Evolutionary conservation across 2,888 invertebrate species (phyloP).

Genomic region (Andrena flavipes): DNA sequence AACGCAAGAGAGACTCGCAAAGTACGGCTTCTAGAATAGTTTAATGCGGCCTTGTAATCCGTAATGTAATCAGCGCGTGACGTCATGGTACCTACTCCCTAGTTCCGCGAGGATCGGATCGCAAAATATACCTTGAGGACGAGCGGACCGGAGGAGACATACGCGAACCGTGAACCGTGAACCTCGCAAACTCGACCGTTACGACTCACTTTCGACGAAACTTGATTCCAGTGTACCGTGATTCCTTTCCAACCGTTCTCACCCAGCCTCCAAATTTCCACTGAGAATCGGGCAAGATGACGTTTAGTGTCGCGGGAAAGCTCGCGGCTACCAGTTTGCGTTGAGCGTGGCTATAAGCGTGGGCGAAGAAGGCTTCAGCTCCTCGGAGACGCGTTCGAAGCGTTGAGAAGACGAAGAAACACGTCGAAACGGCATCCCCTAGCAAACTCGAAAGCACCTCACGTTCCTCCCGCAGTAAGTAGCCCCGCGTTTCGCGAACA

Average conservation of each 20-base stretch:
- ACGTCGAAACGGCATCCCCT: neutral
- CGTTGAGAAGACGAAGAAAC: neutral
- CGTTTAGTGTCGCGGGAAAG: neutral
- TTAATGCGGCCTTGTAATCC: constrained; percentile 68
- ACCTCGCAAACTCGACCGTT: neutral
- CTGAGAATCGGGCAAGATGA: neutral
- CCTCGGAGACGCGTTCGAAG: neutral
- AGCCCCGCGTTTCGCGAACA: neutral
- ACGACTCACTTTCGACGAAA: neutral
- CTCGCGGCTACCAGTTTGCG: neutral
- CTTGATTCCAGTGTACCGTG: neutral
- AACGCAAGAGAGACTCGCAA: constrained; percentile 30
- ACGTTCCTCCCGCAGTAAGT: neutral
- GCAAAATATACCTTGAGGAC: constrained; percentile 47
- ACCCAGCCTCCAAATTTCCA: neutral
- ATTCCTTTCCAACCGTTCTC: neutral
- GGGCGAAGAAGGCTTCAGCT: neutral
- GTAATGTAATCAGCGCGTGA: constrained; percentile 68
- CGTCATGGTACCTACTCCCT: constrained; percentile 55
- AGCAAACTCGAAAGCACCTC: neutral
- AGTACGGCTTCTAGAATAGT: constrained; percentile 62
- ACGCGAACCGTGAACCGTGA: neutral
- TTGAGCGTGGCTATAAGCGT: neutral
- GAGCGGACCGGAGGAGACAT: neutral
- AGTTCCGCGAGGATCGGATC: constrained; percentile 49